These are phyloP conservation scores for Cosmia pyralina DNA, from an alignment of 2,888 invertebrate species.

Conservation along the genomic window DNA sequence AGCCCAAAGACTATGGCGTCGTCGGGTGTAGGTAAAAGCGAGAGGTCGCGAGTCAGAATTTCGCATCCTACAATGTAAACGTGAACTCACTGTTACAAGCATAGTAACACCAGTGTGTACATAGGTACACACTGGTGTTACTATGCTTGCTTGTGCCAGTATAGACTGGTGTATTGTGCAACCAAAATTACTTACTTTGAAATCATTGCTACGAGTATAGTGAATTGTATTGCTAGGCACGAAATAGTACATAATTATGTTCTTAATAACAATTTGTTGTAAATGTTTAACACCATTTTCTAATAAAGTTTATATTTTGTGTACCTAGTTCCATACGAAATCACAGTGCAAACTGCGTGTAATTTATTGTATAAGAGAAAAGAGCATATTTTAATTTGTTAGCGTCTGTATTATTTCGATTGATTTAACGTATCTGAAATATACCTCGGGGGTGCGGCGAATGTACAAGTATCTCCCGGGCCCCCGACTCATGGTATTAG, in stretches of 20 bases:
- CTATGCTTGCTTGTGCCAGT: too few relatives aligned
- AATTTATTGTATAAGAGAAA: conserved; percentile 7
- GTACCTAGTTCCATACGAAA: not conserved
- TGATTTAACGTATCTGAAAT: conserved; percentile 2
- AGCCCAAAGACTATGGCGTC: not conserved
- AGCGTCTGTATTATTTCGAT: not conserved
- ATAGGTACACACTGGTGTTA: too few relatives aligned
- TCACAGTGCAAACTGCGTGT: not conserved
- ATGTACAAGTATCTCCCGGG: too few relatives aligned
- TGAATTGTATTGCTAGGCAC: not conserved
- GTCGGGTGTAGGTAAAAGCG: not conserved
- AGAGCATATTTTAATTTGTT: conserved; percentile 3
- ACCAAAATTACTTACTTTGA: not conserved
- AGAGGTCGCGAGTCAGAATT: not conserved
- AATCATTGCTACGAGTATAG: not conserved
- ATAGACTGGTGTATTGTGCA: conserved; percentile 1
- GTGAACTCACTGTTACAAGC: not conserved
- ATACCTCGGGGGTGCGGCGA: too few relatives aligned
- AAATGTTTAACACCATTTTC: not conserved
- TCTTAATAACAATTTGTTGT: too few relatives aligned
- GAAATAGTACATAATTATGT: not conserved
- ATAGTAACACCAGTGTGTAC: too few relatives aligned
- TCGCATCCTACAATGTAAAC: too few relatives aligned
- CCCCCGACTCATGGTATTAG: too few relatives aligned
- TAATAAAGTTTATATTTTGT: not conserved